Evolutionary conservation across 2,888 invertebrate genomes (phyloP).

Genomic region (Galerucella nymphaeae): DNA sequence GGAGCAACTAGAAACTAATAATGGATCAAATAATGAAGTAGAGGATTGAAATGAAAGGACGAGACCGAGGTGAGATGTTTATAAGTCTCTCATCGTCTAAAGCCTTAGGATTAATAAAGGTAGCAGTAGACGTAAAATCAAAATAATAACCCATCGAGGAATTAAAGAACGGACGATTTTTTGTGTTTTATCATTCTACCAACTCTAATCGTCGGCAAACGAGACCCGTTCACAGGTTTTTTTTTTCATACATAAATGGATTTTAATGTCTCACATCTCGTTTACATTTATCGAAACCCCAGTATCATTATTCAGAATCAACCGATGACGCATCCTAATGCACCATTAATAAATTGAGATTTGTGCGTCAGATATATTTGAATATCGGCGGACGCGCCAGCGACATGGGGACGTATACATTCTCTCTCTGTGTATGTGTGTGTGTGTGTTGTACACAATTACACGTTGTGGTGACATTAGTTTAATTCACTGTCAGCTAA

Average conservation of each 20-base stretch:
- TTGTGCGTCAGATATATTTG: slow-evolving; percentile 63
- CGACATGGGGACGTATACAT: slow-evolving; percentile 51
- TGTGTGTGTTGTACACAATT: slow-evolving; percentile 60
- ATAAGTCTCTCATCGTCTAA: no score
- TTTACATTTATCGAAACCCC: slow-evolving; percentile 3
- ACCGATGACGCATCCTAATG: slow-evolving; percentile 62
- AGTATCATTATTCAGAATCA: slow-evolving; percentile 60
- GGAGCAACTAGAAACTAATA: no score
- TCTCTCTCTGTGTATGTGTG: slow-evolving; percentile 14
- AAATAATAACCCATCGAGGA: no score
- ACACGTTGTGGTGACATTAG: slow-evolving; percentile 65
- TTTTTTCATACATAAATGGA: neutral
- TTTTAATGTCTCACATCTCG: slow-evolving; percentile 6
- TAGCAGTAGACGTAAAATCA: no score
- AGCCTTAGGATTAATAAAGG: no score
- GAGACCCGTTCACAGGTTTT: neutral
- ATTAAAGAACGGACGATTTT: no score
- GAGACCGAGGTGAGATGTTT: no score
- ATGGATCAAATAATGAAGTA: no score
- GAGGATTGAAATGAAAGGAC: no score
- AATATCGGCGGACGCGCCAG: slow-evolving; percentile 57
- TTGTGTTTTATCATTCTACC: no score
- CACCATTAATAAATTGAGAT: slow-evolving; percentile 64
- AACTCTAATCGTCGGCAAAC: no score
- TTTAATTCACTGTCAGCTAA: slow-evolving; percentile 65